Evolutionary conservation across 2,797 vertebrate genomes (phyloP).

Genomic region (Furcifer pardalis): DNA sequence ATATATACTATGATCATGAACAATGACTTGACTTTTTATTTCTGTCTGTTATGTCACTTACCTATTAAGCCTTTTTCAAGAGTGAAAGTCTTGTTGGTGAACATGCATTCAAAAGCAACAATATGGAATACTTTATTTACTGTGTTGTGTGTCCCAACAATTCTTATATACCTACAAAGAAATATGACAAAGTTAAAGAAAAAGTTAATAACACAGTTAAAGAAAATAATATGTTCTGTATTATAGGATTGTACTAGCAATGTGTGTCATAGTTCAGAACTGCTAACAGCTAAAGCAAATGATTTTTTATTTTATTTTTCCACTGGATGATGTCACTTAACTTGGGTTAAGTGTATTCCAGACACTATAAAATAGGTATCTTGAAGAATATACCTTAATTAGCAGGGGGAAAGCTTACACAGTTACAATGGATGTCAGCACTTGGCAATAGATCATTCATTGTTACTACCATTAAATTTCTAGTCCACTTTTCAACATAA

Average conservation of each 20-base stretch:
- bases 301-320: not conserved
- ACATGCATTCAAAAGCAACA: constrained; percentile 99
- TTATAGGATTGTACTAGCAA: constrained; percentile 19
- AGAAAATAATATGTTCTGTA: not conserved
- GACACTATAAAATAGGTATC: not conserved
- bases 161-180: constrained; percentile 88
- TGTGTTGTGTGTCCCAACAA: constrained; percentile 97
- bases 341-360: not conserved
- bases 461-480: not conserved
- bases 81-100: constrained; percentile 87
- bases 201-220: not conserved
- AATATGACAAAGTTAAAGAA: constrained; percentile 39
- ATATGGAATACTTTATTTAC: constrained; percentile 99
- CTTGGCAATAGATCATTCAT: not conserved
- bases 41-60: constrained; percentile 72
- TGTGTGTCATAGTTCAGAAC: not conserved
- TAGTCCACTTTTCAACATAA: not conserved
- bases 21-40: not conserved
- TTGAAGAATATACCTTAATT: not conserved
- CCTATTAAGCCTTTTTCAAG: constrained; percentile 93
- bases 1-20: not conserved
- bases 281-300: not conserved
- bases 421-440: not conserved
- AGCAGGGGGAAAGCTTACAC: not conserved
- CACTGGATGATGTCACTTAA: not conserved